Percentiles rank a stretch among this genome's conserved stretches.
These are phyloP conservation scores for Danionella dracula DNA, from an alignment of 2,797 vertebrate genomes.

Conservation along the genomic window DNA sequence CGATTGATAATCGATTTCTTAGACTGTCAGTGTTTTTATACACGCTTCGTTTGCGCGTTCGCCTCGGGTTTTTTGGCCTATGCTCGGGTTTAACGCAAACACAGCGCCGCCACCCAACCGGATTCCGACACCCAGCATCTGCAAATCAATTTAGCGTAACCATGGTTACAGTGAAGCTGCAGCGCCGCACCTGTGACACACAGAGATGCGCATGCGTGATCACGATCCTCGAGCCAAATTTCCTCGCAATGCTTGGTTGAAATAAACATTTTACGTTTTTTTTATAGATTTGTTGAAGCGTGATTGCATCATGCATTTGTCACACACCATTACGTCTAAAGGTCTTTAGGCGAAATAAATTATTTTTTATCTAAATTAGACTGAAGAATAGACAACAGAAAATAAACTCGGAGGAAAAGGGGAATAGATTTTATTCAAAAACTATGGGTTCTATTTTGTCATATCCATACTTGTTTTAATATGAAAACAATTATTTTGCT, in stretches of 20 bases:
- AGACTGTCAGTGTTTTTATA: too few relatives aligned
- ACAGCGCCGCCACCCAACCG: constrained; percentile 54
- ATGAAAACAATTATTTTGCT: too few relatives aligned
- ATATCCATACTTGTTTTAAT: too few relatives aligned
- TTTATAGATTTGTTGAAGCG: neutral
- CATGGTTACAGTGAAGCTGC: constrained; percentile 71
- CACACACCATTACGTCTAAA: too few relatives aligned
- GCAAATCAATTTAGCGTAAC: constrained; percentile 75
- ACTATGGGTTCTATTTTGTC: too few relatives aligned
- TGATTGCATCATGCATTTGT: too few relatives aligned
- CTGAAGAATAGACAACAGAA: too few relatives aligned
- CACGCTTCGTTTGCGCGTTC: neutral
- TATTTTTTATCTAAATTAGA: too few relatives aligned
- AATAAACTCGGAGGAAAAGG: too few relatives aligned
- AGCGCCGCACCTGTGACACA: constrained; percentile 72
- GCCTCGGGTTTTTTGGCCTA: neutral
- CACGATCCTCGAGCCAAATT: constrained; percentile 1
- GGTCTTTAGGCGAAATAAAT: too few relatives aligned
- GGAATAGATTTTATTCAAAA: too few relatives aligned
- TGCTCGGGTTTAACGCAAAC: constrained; percentile 17
- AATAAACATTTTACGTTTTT: neutral
- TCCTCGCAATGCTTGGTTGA: neutral
- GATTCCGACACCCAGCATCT: constrained; percentile 67
- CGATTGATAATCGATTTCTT: neutral
- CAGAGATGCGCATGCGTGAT: constrained; percentile 34